These are phyloP conservation scores for Pocillopora meandrina DNA, from an alignment of 92 coral and sea anemone species.

Conservation along the genomic window DNA sequence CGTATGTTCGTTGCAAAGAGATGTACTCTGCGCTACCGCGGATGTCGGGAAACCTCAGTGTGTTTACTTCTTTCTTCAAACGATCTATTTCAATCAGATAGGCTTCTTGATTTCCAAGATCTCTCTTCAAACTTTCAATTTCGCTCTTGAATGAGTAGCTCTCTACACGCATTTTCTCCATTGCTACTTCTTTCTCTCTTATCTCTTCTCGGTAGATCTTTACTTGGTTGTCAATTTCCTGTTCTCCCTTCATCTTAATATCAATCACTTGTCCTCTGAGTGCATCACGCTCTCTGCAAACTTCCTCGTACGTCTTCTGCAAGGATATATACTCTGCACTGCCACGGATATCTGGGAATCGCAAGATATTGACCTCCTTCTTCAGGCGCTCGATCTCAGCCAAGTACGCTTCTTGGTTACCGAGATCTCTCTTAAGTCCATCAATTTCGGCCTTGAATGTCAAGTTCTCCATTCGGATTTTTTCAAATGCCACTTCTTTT, in stretches of 20 bases:
- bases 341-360: slow-evolving; percentile 19
- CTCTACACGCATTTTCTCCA: not conserved
- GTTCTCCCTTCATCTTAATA: slow-evolving; percentile 19
- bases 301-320: slow-evolving; percentile 20
- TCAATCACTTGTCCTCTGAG: slow-evolving; percentile 41
- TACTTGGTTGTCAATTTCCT: not conserved
- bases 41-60: slow-evolving; percentile 24
- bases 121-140: slow-evolving; percentile 21
- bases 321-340: slow-evolving; percentile 12
- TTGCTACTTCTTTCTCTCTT: slow-evolving; percentile 18
- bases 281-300: slow-evolving; percentile 33
- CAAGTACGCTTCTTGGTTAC: slow-evolving; percentile 7
- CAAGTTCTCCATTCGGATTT: not conserved
- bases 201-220: slow-evolving; percentile 4
- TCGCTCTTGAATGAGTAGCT: not conserved
- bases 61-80: slow-evolving; percentile 9
- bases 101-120: slow-evolving; percentile 9
- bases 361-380: not conserved
- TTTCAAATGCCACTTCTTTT: not conserved
- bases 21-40: slow-evolving; percentile 15
- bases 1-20: slow-evolving; percentile 10
- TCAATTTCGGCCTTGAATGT: slow-evolving; percentile 15
- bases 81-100: slow-evolving; percentile 21
- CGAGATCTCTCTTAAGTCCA: not conserved
- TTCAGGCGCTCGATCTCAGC: slow-evolving; percentile 5